Conservation (phyloP, 2,888 invertebrate genomes). For the Tineola bisselliella region DNA sequence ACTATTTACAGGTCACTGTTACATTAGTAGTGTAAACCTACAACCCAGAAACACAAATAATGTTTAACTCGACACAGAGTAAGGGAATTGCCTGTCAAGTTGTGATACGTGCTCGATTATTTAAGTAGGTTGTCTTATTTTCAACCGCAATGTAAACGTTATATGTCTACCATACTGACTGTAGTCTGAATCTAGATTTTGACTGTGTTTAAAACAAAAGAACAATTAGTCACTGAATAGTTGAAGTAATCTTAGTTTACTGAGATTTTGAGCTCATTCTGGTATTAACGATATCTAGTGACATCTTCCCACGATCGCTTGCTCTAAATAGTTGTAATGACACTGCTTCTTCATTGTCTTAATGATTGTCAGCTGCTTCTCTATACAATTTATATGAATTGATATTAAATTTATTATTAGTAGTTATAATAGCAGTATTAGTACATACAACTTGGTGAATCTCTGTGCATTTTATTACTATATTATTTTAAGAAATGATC, state of each 20-base stretch:
- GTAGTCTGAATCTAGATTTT: not conserved
- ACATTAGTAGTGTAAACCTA: conserved; percentile 18
- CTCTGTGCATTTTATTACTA: not conserved
- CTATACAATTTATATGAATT: not conserved
- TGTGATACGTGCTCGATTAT: conserved; percentile 42
- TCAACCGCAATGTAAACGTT: conserved; percentile 37
- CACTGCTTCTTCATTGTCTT: conserved; percentile 22
- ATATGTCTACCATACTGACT: not conserved
- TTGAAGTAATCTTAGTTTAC: conserved; percentile 19
- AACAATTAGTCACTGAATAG: not conserved
- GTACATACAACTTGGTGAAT: not conserved
- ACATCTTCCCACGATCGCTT: conserved; percentile 52
- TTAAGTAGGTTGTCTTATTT: conserved; percentile 44
- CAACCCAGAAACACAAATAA: conserved; percentile 51
- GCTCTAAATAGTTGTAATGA: conserved; percentile 46
- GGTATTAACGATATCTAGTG: conserved; percentile 36
- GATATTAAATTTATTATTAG: not conserved
- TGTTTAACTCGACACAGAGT: conserved; percentile 41
- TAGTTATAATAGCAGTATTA: not conserved
- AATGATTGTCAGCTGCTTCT: conserved; percentile 3
- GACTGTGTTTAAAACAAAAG: not conserved
- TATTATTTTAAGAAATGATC: not conserved
- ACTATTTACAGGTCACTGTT: conserved; percentile 9
- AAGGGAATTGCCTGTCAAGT: conserved; percentile 50
- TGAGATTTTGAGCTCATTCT: conserved; percentile 32